Evolutionary conservation across 2,888 invertebrate species (phyloP).

Genomic region (Cantharis rufa): DNA sequence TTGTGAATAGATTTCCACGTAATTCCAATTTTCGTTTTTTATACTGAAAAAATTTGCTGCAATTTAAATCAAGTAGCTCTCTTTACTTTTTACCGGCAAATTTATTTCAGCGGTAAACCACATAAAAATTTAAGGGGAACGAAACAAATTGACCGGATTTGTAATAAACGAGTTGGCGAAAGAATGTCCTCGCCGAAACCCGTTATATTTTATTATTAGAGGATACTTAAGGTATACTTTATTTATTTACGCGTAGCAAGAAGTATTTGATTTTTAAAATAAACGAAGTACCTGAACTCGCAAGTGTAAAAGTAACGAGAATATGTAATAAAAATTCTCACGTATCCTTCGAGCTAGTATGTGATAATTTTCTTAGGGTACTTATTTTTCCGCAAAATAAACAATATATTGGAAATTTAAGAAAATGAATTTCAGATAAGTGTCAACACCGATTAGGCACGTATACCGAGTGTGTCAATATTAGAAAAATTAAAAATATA

Average conservation of each 20-base stretch:
- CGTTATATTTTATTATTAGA: not conserved
- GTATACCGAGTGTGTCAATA: not conserved
- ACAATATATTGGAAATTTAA: not conserved
- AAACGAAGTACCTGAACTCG: not conserved
- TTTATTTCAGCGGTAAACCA: not conserved
- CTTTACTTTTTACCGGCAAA: not conserved
- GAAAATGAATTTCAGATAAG: not conserved
- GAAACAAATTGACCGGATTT: not conserved
- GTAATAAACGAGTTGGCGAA: not conserved
- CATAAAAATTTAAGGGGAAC: not conserved
- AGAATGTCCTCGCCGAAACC: not conserved
- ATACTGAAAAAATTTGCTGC: not conserved
- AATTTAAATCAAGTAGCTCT: not conserved
- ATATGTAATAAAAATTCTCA: not conserved
- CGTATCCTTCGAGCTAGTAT: not conserved
- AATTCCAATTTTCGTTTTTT: not conserved
- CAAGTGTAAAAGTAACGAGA: not conserved
- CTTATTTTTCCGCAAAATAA: not conserved
- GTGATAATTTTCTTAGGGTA: not conserved
- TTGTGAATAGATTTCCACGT: not conserved
- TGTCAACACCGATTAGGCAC: not conserved
- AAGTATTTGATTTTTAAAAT: not conserved
- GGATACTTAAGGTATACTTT: not conserved
- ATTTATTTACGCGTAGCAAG: not conserved
- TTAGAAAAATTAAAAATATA: not conserved